A percentile compares a stretch with the other conserved stretches of the same genome.
These are phyloP conservation scores for Pyxicephalus adspersus DNA, from an alignment of 2,113 vertebrate genomes.

Conservation along the genomic window DNA sequence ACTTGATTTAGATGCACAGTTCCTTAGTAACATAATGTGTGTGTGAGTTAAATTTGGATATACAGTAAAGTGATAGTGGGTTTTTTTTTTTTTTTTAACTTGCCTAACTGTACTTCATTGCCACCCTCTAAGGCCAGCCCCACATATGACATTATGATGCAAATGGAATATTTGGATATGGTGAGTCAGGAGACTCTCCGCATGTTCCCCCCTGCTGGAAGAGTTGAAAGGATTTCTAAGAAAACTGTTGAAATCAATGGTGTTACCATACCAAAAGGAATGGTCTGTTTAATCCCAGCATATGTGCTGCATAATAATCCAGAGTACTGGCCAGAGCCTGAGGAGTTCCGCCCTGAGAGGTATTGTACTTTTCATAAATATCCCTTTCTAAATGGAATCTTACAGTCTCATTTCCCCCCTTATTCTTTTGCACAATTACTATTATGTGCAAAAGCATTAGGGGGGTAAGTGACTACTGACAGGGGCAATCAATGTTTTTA, in stretches of 20 bases:
- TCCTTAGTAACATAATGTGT: too few relatives aligned
- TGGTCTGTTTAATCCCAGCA: constrained; percentile 66
- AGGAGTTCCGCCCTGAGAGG: constrained; percentile 80
- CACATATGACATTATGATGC: constrained; percentile 68
- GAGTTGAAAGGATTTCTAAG: constrained; percentile 81
- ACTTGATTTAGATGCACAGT: too few relatives aligned
- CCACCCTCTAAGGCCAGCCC: constrained; percentile 62
- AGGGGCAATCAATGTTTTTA: too few relatives aligned
- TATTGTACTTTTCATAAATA: constrained; percentile 42
- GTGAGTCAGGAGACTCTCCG: constrained; percentile 78
- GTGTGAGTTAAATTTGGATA: too few relatives aligned
- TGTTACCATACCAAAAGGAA: constrained; percentile 74
- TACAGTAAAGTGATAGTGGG: too few relatives aligned
- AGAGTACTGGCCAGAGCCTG: constrained; percentile 69
- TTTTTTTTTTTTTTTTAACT: too few relatives aligned
- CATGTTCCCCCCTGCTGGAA: constrained; percentile 66
- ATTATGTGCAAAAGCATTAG: too few relatives aligned
- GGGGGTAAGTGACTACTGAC: too few relatives aligned
- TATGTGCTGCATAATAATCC: constrained; percentile 68
- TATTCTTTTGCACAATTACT: too few relatives aligned
- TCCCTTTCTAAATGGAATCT: too few relatives aligned
- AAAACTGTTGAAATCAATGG: constrained; percentile 74
- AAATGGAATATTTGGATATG: constrained; percentile 85
- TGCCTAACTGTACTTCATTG: background rate
- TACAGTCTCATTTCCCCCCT: too few relatives aligned